These are phyloP conservation scores for Sipha flava DNA, from an alignment of 1,140 invertebrate genomes.

Conservation along the genomic window DNA sequence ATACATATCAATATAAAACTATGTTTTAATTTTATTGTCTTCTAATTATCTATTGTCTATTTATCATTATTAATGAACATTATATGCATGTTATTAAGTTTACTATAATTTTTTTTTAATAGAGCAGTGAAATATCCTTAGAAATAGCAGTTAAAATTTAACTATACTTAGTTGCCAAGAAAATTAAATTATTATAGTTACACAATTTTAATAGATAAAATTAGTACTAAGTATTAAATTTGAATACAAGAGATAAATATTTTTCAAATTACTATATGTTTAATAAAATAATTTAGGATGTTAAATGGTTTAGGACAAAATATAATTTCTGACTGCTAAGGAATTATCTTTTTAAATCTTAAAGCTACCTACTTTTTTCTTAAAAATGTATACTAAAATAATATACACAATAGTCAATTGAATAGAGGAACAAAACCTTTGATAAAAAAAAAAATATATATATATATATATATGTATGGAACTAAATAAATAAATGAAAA, in stretches of 20 bases:
- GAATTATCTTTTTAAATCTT: neutral
- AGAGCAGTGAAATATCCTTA: neutral
- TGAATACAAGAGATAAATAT: neutral
- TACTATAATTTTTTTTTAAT: neutral
- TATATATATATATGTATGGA: too few species aligned
- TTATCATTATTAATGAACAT: neutral
- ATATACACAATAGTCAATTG: neutral
- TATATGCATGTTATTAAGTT: too few species aligned
- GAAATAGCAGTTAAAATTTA: neutral
- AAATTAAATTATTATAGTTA: neutral
- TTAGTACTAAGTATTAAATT: neutral
- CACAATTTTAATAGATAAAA: neutral
- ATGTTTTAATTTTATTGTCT: neutral
- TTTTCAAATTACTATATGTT: neutral
- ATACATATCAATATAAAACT: too few species aligned
- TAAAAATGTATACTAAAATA: neutral
- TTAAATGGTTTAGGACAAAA: neutral
- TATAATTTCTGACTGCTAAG: neutral
- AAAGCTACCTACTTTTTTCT: neutral
- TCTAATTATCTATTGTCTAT: neutral
- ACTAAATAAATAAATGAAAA: neutral
- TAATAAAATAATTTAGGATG: neutral
- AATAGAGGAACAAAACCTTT: slow-evolving; percentile 30
- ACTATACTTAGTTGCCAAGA: neutral
- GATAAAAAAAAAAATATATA: neutral